A percentile compares a stretch with the other conserved stretches of the same genome.
These are phyloP conservation scores for Oncopodura yosiiana DNA, from an alignment of 1,140 invertebrate species.

Conservation along the genomic window DNA sequence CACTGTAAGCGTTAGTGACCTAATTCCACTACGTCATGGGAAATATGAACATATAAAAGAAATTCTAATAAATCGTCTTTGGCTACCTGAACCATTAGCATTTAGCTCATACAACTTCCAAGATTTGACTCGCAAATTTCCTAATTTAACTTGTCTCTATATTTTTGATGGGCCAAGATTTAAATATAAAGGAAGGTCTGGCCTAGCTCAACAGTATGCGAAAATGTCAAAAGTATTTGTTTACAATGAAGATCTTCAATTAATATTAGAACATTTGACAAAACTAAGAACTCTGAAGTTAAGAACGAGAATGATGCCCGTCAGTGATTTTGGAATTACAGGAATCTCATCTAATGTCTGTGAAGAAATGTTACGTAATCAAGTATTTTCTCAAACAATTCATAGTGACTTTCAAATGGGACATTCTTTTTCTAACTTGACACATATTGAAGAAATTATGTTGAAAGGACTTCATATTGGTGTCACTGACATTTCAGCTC, in stretches of 20 bases:
- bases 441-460: slow-evolving; percentile 21
- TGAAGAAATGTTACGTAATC: neutral
- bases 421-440: slow-evolving; percentile 1
- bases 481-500: slow-evolving; percentile 17
- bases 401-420: neutral
- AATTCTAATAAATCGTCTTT: neutral
- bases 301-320: slow-evolving; percentile 4
- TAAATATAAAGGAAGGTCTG: slow-evolving; percentile 1
- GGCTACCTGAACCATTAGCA: neutral
- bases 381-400: neutral
- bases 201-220: slow-evolving; percentile 2
- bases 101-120: slow-evolving; percentile 9
- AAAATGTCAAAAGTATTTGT: slow-evolving; percentile 17
- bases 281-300: slow-evolving; percentile 14
- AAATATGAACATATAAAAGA: neutral
- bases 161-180: slow-evolving; percentile 23
- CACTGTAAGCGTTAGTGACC: too few species aligned
- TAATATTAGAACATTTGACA: slow-evolving; percentile 9
- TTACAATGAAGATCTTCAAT: slow-evolving; percentile 23
- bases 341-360: slow-evolving; percentile 2
- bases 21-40: too few species aligned
- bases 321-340: slow-evolving; percentile 21
- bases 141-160: slow-evolving; percentile 17
- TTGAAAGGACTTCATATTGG: slow-evolving; percentile 18
- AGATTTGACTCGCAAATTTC: slow-evolving; percentile 3